Base-by-base conservation (phyloP, 1,140 invertebrate species). In the Anastrepha obliqua region DNA sequence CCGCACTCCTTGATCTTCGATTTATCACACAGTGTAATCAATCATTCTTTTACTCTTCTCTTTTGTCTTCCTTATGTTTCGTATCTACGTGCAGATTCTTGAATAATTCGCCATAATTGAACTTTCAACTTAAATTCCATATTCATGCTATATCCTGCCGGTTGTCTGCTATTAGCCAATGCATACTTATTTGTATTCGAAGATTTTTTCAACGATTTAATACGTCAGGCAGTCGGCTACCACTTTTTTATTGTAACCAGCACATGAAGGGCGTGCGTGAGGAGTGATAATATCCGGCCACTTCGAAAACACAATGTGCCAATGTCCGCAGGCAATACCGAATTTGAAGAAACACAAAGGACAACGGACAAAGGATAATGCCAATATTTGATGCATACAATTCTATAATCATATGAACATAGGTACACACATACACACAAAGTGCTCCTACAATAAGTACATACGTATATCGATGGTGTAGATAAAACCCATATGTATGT, bases 251-350 rank as follows among this genome's bases (percentile, higher is more conserved):
- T 42, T 3, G 39, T 4, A 74, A 9, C 3, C 29, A 74, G 47
- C 70, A 29, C 4, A n/a, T 1, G 4, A 29, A 29, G 47, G n/a
- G 8, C 9, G 9, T 4, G 13, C 47, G 15, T 78, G 42, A 51
- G 47, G n/a, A 15, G 44, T 51, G 5, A 51, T 81, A 55, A 81
- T 81, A 44, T 55, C 74, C 47, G 47, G 17, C 74, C 47, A 47
- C 13, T 74, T 74, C 15, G 20, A 44, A 20, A 44, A 20, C 67
- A 74, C 67, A 74, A 74, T 67, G 65, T 29, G 29, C 47, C 70
- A 47, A 47, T 81, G n/a, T 81, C 74, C 17, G 6, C 47, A 81
- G 74, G 55, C 74, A 81, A 81, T 81, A 81, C 11, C 17, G 47
- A 55, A 81, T 55, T 51, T 55, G 47, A 55, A 81, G 74, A 81